These are phyloP conservation scores for Lepidurus apus DNA, from an alignment of 1,140 invertebrate species.

Conservation along the genomic window DNA sequence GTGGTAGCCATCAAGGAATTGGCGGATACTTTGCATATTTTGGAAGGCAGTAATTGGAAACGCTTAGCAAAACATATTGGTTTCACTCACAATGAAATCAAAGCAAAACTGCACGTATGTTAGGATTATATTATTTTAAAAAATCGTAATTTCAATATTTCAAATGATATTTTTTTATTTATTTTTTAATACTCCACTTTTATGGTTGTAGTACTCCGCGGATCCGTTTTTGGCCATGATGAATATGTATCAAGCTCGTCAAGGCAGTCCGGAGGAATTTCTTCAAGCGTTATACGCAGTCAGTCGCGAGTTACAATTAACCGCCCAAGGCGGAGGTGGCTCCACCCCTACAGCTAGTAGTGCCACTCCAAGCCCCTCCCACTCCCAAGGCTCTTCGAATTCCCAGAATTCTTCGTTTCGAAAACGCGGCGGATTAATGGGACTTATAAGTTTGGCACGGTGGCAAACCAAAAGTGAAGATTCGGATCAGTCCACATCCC, in stretches of 20 bases:
- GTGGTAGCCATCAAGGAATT: conserved; percentile 40
- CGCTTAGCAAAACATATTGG: conserved; percentile 41
- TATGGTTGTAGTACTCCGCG: conserved; percentile 36
- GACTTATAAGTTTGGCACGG: conserved; percentile 15
- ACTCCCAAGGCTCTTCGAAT: neutral
- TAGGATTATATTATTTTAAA: too few relatives aligned
- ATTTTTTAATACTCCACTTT: neutral
- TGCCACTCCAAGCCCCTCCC: conserved; percentile 24
- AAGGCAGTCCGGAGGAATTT: conserved; percentile 43
- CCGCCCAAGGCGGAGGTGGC: neutral
- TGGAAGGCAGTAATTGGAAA: conserved; percentile 42
- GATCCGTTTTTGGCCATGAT: conserved; percentile 42
- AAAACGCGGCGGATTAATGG: neutral
- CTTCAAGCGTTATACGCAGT: conserved; percentile 41
- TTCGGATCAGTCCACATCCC: neutral
- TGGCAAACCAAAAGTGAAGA: neutral
- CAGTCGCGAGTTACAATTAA: conserved; percentile 37
- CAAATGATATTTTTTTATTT: neutral
- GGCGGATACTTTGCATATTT: conserved; percentile 40
- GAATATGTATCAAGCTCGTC: conserved; percentile 38
- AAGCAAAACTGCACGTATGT: conserved; percentile 34
- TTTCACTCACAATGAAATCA: conserved; percentile 42
- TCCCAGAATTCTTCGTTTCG: neutral
- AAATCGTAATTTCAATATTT: too few relatives aligned
- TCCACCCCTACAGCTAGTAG: conserved; percentile 29